phyloP scores from a whole-genome alignment of 2,888 invertebrate species.

The Actias luna region DNA sequence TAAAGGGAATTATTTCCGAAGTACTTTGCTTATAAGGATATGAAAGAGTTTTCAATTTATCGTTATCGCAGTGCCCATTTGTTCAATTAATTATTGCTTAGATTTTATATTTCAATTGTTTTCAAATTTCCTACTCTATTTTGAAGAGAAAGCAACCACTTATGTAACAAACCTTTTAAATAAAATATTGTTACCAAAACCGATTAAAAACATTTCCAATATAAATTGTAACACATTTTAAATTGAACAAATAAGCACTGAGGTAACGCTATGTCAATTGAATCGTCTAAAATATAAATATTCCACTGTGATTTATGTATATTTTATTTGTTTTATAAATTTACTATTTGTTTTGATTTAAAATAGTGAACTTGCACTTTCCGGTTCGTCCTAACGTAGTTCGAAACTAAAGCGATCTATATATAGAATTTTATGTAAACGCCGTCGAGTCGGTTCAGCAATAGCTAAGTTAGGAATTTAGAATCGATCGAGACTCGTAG shows the following conservation, averaged over 20 bases:
- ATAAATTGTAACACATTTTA: too few species aligned
- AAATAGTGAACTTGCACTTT: background rate
- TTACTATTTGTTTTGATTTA: background rate
- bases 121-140: too few species aligned
- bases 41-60: background rate
- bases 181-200: too few species aligned
- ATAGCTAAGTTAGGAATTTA: slow-evolving; percentile 30
- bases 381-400: background rate
- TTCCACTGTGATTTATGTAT: background rate
- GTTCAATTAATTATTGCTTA: too few species aligned
- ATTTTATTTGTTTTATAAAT: background rate
- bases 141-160: too few species aligned
- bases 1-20: background rate
- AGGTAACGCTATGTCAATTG: background rate
- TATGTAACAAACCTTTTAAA: too few species aligned
- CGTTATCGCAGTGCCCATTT: too few species aligned
- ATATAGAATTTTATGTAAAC: slow-evolving; percentile 7
- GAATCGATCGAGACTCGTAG: slow-evolving; percentile 42
- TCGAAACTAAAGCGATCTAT: background rate
- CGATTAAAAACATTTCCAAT: too few species aligned
- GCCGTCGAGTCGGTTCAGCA: slow-evolving; percentile 18
- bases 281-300: background rate
- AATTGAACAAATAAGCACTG: background rate
- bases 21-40: background rate
- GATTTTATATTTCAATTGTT: too few species aligned